These are phyloP conservation scores for Pegoplata infirma DNA, from an alignment of 2,888 invertebrate genomes.

Conservation along the genomic window DNA sequence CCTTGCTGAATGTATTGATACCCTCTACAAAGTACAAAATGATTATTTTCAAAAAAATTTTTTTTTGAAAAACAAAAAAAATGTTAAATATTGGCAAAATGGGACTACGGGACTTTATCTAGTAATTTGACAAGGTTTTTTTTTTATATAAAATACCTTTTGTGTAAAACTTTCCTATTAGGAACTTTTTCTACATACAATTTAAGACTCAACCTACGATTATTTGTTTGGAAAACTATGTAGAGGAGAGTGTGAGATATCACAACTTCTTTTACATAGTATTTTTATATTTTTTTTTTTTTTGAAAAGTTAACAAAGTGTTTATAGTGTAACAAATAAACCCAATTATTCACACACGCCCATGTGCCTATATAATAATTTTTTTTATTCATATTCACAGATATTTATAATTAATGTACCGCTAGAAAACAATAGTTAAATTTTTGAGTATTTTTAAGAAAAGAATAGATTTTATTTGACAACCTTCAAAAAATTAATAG, in stretches of 20 bases:
- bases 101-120: no score
- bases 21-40: no score
- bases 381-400: constrained; percentile 22
- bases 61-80: no score
- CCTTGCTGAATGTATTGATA: no score
- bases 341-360: constrained; percentile 49
- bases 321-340: constrained; percentile 33
- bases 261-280: background rate
- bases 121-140: no score
- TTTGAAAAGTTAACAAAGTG: constrained; percentile 18
- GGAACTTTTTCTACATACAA: background rate
- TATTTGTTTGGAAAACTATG: background rate
- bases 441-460: constrained; percentile 14
- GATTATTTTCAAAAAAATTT: no score
- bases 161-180: background rate
- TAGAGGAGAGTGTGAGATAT: background rate
- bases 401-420: constrained; percentile 23
- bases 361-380: constrained; percentile 30
- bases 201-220: background rate
- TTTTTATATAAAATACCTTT: no score
- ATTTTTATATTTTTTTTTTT: background rate
- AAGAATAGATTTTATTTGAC: constrained; percentile 50
- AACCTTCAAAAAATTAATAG: constrained; percentile 57
- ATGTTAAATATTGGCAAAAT: no score
- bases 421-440: constrained; percentile 32